Conservation (phyloP, 2,888 invertebrate genomes). For the Trissolcus brochymenae region DNA sequence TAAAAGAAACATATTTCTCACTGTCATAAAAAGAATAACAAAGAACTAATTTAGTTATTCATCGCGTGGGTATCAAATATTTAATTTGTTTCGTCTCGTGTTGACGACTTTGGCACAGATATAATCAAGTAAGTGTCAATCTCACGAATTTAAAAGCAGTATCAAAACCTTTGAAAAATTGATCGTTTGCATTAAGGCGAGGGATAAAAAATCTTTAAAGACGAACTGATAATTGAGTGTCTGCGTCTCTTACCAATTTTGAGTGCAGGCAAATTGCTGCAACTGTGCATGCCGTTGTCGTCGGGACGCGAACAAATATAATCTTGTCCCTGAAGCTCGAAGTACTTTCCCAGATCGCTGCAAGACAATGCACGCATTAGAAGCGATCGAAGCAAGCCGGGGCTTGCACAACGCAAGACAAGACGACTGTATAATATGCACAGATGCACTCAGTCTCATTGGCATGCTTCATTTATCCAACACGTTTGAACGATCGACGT, state of each 20-base stretch:
- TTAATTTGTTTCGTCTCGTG: slow-evolving; percentile 5
- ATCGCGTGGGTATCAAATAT: slow-evolving; percentile 12
- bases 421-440: slow-evolving; percentile 62
- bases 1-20: too few species aligned
- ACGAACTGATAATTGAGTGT: not conserved
- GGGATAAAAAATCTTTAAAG: not conserved
- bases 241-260: slow-evolving; percentile 69
- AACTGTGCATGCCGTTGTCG: slow-evolving; percentile 96
- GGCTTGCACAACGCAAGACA: slow-evolving; percentile 58
- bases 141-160: slow-evolving; percentile 1
- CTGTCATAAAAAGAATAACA: too few species aligned
- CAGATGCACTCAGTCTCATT: slow-evolving; percentile 65
- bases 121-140: slow-evolving; percentile 17
- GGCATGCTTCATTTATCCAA: slow-evolving; percentile 65
- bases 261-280: slow-evolving; percentile 87
- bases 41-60: too few species aligned
- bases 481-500: slow-evolving; percentile 59
- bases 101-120: slow-evolving; percentile 7
- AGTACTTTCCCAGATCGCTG: slow-evolving; percentile 86
- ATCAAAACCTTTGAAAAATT: slow-evolving; percentile 12
- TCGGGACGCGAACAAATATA: slow-evolving; percentile 97
- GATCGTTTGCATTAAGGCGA: not conserved
- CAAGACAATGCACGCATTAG: slow-evolving; percentile 66
- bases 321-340: slow-evolving; percentile 93
- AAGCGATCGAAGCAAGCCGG: slow-evolving; percentile 3